These are phyloP conservation scores for Calidris pygmaea DNA, from an alignment of 2,113 vertebrate species.

Conservation along the genomic window DNA sequence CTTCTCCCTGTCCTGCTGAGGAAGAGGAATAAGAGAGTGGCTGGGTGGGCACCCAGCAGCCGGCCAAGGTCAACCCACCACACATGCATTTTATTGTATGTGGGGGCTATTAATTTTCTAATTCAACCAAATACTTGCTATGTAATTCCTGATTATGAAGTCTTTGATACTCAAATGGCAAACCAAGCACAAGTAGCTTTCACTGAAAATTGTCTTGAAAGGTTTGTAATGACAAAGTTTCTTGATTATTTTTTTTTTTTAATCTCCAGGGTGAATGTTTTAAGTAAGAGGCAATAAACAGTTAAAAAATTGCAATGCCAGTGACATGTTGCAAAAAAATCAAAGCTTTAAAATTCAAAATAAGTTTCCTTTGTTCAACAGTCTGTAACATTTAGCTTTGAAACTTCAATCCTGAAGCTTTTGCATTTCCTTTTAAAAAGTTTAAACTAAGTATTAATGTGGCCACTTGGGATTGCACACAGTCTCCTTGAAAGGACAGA, in stretches of 20 bases:
- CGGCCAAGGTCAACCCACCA: neutral
- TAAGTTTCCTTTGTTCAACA: neutral
- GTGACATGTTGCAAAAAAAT: neutral
- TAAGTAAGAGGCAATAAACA: neutral
- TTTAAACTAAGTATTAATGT: neutral
- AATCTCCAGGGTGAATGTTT: neutral
- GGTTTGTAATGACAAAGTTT: slow-evolving; percentile 6
- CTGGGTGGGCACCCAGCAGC: neutral
- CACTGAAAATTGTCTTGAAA: slow-evolving; percentile 11
- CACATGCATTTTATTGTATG: neutral
- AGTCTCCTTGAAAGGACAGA: neutral
- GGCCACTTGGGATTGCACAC: neutral
- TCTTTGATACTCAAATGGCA: neutral
- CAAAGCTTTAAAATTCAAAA: neutral
- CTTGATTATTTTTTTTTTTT: neutral
- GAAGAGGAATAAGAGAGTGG: neutral
- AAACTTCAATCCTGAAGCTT: neutral
- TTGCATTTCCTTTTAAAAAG: slow-evolving; percentile 1
- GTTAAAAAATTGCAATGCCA: neutral
- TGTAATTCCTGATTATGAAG: neutral
- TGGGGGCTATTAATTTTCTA: neutral
- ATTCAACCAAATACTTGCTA: neutral
- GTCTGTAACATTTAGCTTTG: neutral
- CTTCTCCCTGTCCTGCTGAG: neutral
- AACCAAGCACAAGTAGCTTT: slow-evolving; percentile 23